These are phyloP conservation scores for Brachymystax lenok DNA, from an alignment of 2,797 vertebrate genomes.

Conservation along the genomic window DNA sequence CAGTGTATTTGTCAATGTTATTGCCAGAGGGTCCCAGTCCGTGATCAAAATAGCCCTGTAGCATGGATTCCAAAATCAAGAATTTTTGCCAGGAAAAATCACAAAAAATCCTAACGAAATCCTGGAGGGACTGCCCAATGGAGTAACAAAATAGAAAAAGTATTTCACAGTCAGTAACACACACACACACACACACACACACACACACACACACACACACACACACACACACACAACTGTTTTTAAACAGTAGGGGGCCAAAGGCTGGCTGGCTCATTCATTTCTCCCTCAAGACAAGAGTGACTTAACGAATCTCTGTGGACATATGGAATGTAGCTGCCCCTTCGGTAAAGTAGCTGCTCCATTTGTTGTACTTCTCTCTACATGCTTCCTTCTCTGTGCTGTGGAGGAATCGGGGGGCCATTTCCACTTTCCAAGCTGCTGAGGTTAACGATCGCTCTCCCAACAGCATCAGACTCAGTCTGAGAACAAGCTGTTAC, in stretches of 20 bases:
- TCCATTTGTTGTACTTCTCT: not conserved
- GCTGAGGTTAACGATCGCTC: too few relatives aligned
- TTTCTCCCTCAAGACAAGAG: conserved; percentile 32
- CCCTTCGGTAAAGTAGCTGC: not conserved
- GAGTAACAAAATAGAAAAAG: too few relatives aligned
- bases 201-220: conserved; percentile 68
- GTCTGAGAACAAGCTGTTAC: conserved; percentile 29
- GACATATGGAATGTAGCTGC: conserved; percentile 43
- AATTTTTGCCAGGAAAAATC: too few relatives aligned
- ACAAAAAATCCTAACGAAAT: too few relatives aligned
- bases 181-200: conserved; percentile 71
- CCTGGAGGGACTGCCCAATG: too few relatives aligned
- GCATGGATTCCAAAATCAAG: too few relatives aligned
- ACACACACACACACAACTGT: conserved; percentile 71
- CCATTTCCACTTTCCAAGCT: conserved; percentile 44
- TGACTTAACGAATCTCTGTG: too few relatives aligned
- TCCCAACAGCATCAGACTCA: conserved; percentile 4
- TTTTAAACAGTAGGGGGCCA: conserved; percentile 62
- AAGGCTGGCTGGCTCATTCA: conserved; percentile 1
- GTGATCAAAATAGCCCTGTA: too few relatives aligned
- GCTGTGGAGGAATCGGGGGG: conserved; percentile 44
- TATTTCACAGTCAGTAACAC: conserved; percentile 11
- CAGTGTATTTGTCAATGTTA: too few relatives aligned
- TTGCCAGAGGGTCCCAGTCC: too few relatives aligned
- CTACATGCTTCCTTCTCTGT: conserved; percentile 20